Evolutionary conservation across 2,888 invertebrate genomes (phyloP), one percentile per base, ranked within the genome.

Genomic region (Drosophila austrosaltans): DNA sequence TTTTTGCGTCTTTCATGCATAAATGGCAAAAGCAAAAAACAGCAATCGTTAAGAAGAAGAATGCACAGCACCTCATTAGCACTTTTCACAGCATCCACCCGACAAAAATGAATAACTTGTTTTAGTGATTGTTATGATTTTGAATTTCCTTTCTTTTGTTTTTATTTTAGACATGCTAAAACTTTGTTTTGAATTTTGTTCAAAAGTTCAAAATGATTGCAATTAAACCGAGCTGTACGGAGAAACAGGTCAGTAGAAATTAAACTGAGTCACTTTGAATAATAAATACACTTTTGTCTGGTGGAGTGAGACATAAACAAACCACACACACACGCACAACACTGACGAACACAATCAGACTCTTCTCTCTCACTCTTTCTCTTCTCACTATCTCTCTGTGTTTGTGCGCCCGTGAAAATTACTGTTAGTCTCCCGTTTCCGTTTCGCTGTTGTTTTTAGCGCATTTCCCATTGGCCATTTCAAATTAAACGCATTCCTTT

Each of bases 1-100:
- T 77, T 77, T 78, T 86, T 71, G 57, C 77, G 74, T 75, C 57
- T 71, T 75, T 88, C 78, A 57, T 80, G 87, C 89, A 89, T 89
- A 85, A 89, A 87, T 84, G 85, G 85, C 76, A 86, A 85, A 75
- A 85, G 78, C 83, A 82, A 88, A 85, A 80, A 85, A 82, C 82
- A 32, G 69, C 76, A 76, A 53, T 39, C 20, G 66, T 69, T 62
- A 70, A 63, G 67, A 54, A 66, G 73, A 69, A 74, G 75, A 76
- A 77, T 71, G 70, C 78, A 63, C 76, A 85, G 81, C 86, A 87
- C 84, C 89, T 87, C 66, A 87, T 85, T 85, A 85, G 85, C 85
- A 85, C 85, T 81, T 79, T 69, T 63, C 67, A 75, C 53, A 69
- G 64, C 53, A 71, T 56, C 69, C 63, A 60, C 42, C 61, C 63